Base-by-base conservation (phyloP, 2,888 invertebrate species). In the Cistogaster globosa region DNA sequence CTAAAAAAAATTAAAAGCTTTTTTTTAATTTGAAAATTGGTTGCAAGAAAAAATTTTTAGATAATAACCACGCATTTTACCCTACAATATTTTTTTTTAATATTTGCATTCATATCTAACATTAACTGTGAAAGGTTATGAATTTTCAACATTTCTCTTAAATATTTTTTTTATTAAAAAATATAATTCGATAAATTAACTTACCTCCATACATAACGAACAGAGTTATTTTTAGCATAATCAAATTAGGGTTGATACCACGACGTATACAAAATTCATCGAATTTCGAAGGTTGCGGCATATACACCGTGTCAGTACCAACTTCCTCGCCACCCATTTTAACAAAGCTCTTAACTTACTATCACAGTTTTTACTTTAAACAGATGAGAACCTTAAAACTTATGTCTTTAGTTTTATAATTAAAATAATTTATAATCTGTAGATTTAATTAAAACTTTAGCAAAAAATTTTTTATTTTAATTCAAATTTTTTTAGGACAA, bases 171-270 rank as follows among this genome's bases (percentile, higher is more conserved):
- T 42, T 32, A 32, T 6, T 32, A 32, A 32, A 32, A 32, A 7
- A 2, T 32, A 32, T 32, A 32, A 32, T 5, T 32, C 32, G 32
- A 32, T 7, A 53, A 18, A 18, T 53, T 6, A 26, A 92, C 93
- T 93, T 93, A 95, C 95, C 95, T 91, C 97, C 97, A 91, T 96
- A 97, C 94, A 96, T 95, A 88, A 97, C 95, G 92, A 97, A 97
- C 12, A 97, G 93, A 45, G 96, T 96, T 89, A 96, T 94, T 94
- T 97, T 97, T 89, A 97, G 93, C 95, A 96, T 96, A 86, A 97
- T 94, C 89, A 97, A 93, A 92, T 96, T 96, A 69, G 96, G 95
- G 92, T 97, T 97, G 88, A 97, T 95, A 84, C 94, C 93, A 87
- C 94, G 92, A 89, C 93, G 92, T 86, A 93, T 93, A 86, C 94